Evolutionary conservation across 2,113 vertebrate genomes (phyloP).

Genomic region (Pteronura brasiliensis): DNA sequence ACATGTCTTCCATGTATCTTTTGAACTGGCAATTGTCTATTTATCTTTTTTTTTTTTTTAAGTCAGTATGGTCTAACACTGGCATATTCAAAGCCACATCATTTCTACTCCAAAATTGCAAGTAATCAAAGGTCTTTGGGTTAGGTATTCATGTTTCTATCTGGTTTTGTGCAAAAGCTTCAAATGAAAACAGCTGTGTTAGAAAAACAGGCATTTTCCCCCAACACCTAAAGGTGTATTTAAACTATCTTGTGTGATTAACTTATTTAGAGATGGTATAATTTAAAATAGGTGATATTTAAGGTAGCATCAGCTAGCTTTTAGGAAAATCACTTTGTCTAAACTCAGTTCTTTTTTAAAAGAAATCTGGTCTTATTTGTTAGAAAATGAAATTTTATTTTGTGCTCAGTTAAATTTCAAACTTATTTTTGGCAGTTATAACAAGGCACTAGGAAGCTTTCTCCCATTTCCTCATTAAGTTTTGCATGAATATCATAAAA

Average conservation of each 20-base stretch:
- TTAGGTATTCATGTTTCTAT: constrained; percentile 53
- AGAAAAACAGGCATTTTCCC: not conserved
- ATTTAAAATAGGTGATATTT: constrained; percentile 72
- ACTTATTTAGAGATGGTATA: constrained; percentile 73
- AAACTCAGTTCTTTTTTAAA: constrained; percentile 69
- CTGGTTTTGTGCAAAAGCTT: constrained; percentile 61
- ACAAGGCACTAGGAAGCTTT: constrained; percentile 52
- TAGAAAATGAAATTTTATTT: constrained; percentile 59
- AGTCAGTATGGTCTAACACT: constrained; percentile 62
- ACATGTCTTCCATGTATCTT: constrained; percentile 59
- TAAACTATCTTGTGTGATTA: constrained; percentile 68
- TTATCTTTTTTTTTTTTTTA: constrained; percentile 37
- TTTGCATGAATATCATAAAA: constrained; percentile 64
- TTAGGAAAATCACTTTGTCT: constrained; percentile 58
- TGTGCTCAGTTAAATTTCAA: constrained; percentile 59
- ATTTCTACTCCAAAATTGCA: constrained; percentile 41
- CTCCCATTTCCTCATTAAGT: constrained; percentile 54
- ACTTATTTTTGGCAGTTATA: constrained; percentile 47
- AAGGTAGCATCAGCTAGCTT: constrained; percentile 49
- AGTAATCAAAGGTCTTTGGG: constrained; percentile 44
- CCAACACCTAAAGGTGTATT: constrained; percentile 40
- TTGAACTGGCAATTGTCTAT: constrained; percentile 31
- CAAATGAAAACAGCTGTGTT: constrained; percentile 31
- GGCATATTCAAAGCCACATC: constrained; percentile 61
- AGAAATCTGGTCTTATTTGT: constrained; percentile 44